phyloP scores from a whole-genome alignment of 1,140 invertebrate species.

The Drosophila lowei region DNA sequence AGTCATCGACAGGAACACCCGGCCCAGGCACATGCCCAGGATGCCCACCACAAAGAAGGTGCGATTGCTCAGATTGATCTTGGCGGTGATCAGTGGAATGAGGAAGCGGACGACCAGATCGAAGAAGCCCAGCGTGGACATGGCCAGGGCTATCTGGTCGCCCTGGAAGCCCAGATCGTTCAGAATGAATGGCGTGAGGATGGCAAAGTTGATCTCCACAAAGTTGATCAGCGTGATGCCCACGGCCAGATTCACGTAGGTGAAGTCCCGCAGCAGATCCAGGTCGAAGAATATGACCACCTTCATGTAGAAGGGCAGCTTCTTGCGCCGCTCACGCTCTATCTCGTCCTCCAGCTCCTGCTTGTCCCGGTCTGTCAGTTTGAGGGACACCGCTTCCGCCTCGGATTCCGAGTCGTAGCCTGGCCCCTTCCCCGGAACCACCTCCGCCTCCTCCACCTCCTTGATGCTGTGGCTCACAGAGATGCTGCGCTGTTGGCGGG shows the following conservation, averaged over 20 bases:
- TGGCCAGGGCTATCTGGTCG: conserved; percentile 85
- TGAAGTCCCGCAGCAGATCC: conserved; percentile 86
- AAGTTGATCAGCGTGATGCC: conserved; percentile 88
- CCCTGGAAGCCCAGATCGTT: conserved; percentile 85
- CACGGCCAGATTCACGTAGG: conserved; percentile 87
- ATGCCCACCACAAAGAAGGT: conserved; percentile 88
- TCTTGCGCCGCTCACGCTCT: conserved; percentile 64
- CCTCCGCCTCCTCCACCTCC: conserved; percentile 52
- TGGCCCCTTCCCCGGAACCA: conserved; percentile 4
- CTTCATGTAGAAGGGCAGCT: conserved; percentile 84
- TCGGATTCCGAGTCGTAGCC: conserved; percentile 21
- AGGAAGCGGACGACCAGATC: conserved; percentile 86
- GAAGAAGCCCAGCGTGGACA: conserved; percentile 86
- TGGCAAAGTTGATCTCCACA: conserved; percentile 88
- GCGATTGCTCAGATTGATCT: conserved; percentile 86
- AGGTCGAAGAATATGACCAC: conserved; percentile 87
- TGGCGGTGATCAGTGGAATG: conserved; percentile 86
- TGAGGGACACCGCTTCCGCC: background rate
- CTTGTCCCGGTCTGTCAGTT: conserved; percentile 48
- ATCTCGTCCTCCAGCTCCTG: conserved; percentile 69
- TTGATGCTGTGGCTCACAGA: conserved; percentile 75
- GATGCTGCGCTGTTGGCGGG: conserved; percentile 58
- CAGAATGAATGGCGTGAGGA: conserved; percentile 88
- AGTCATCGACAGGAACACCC: conserved; percentile 85
- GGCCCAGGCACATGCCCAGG: conserved; percentile 86